phyloP scores from a whole-genome alignment of 1,140 invertebrate species.

The Drosophila lini region DNA sequence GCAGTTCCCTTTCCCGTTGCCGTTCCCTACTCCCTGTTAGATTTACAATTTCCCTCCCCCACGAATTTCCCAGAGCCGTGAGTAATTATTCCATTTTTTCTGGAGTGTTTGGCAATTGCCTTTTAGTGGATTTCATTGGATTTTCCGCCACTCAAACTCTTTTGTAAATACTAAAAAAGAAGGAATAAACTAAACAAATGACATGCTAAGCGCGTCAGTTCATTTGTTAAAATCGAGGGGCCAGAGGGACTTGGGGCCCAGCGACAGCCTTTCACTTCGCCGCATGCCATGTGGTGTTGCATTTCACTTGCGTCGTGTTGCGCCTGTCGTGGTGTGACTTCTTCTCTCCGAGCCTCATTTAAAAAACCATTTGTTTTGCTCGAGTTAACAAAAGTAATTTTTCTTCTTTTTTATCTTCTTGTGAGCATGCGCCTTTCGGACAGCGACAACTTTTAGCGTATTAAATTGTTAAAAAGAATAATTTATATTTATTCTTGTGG shows the following conservation, averaged over 20 bases:
- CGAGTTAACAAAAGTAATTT: constrained; percentile 75
- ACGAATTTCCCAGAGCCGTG: constrained; percentile 20
- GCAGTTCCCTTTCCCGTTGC: constrained; percentile 3
- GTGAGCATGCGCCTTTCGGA: constrained; percentile 11
- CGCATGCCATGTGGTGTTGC: constrained; percentile 67
- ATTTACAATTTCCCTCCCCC: constrained; percentile 66
- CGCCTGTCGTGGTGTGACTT: constrained; percentile 42
- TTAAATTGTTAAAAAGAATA: constrained; percentile 64
- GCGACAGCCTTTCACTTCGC: constrained; percentile 73
- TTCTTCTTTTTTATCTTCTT: constrained; percentile 65
- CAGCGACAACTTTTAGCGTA: constrained; percentile 50
- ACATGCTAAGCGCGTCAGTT: constrained; percentile 69
- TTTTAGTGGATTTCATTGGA: constrained; percentile 16
- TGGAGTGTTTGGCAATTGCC: constrained; percentile 35
- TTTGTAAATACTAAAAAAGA: constrained; percentile 14
- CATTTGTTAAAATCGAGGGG: constrained; percentile 61
- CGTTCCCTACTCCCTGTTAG: constrained; percentile 17
- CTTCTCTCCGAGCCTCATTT: constrained; percentile 57
- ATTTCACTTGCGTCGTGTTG: constrained; percentile 66
- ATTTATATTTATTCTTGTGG: constrained; percentile 44
- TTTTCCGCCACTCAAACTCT: constrained; percentile 18
- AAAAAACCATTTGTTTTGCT: constrained; percentile 79
- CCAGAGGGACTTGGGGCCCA: constrained; percentile 16
- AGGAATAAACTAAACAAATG: constrained; percentile 58
- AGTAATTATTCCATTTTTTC: constrained; percentile 44